Percentiles rank a stretch among this genome's conserved stretches.
Conservation (phyloP, 2,113 vertebrate genomes). For the Xiphias gladius region DNA sequence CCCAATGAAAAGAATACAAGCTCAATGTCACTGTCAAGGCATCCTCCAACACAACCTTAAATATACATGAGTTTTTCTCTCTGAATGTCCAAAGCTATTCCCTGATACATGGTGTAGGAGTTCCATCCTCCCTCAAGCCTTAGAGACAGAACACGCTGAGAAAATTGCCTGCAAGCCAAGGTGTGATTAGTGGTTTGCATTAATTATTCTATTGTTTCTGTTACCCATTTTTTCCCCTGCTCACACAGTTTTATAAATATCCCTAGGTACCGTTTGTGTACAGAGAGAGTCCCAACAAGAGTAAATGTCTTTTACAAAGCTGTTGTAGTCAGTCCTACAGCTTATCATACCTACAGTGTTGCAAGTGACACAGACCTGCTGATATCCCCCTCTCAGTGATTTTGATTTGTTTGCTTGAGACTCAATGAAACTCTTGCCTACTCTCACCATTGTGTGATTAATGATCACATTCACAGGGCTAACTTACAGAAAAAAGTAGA, state of each 20-base stretch:
- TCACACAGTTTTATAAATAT: conserved; percentile 58
- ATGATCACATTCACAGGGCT: conserved; percentile 74
- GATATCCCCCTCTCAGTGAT: conserved; percentile 73
- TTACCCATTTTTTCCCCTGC: conserved; percentile 27
- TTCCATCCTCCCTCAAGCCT: conserved; percentile 34
- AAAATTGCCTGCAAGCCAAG: conserved; percentile 46
- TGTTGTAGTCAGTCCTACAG: conserved; percentile 75
- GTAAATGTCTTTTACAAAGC: conserved; percentile 75
- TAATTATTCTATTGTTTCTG: conserved; percentile 65
- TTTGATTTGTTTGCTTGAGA: conserved; percentile 82
- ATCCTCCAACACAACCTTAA: conserved; percentile 60
- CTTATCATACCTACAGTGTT: conserved; percentile 75
- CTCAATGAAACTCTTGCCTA: conserved; percentile 79
- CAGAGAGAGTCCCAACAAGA: conserved; percentile 69
- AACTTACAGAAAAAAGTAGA: conserved; percentile 46
- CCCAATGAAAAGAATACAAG: conserved; percentile 55
- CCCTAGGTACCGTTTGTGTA: conserved; percentile 65
- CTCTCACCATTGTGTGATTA: conserved; percentile 80
- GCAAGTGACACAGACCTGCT: conserved; percentile 76
- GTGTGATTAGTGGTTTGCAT: conserved; percentile 52
- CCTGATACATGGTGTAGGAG: conserved; percentile 12
- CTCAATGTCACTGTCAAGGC: conserved; percentile 52
- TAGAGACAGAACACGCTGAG: conserved; percentile 30
- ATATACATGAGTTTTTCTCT: conserved; percentile 61
- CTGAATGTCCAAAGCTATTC: conserved; percentile 57